Conservation (phyloP, 2,888 invertebrate genomes). For the Apamea monoglypha region DNA sequence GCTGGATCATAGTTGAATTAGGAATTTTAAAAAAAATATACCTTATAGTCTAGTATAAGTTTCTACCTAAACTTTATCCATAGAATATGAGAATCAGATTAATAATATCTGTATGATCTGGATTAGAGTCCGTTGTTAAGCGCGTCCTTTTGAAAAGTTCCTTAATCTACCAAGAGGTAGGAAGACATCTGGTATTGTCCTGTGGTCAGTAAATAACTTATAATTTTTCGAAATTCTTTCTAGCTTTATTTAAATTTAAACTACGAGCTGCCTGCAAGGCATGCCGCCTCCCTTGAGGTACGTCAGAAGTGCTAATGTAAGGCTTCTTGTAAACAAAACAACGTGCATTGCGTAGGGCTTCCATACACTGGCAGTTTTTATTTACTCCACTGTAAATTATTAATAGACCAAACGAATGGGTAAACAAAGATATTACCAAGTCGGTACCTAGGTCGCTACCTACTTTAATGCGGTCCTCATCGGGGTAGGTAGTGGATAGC, state of each 20-base stretch:
- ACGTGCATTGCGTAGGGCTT: conserved; percentile 32
- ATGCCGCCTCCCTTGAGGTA: conserved; percentile 9
- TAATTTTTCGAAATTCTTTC: background rate
- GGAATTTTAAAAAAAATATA: background rate
- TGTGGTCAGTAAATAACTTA: too few species aligned
- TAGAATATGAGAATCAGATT: too few species aligned
- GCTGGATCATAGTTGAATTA: background rate
- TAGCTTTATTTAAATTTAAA: background rate
- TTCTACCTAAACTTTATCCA: too few species aligned
- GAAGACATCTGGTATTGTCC: too few species aligned
- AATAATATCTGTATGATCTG: too few species aligned
- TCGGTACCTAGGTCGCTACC: background rate
- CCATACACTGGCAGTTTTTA: background rate
- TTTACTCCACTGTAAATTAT: background rate
- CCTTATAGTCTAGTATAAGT: background rate
- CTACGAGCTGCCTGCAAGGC: background rate
- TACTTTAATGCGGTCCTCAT: background rate
- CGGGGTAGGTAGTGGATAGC: background rate
- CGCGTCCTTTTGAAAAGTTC: too few species aligned
- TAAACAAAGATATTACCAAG: background rate
- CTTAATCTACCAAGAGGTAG: too few species aligned
- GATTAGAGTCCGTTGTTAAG: too few species aligned
- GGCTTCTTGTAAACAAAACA: conserved; percentile 40
- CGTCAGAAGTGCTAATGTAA: conserved; percentile 25
- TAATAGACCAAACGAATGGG: background rate